Base-by-base conservation (phyloP, 1,140 invertebrate genomes). In the Mycetomoellerius zeteki region DNA sequence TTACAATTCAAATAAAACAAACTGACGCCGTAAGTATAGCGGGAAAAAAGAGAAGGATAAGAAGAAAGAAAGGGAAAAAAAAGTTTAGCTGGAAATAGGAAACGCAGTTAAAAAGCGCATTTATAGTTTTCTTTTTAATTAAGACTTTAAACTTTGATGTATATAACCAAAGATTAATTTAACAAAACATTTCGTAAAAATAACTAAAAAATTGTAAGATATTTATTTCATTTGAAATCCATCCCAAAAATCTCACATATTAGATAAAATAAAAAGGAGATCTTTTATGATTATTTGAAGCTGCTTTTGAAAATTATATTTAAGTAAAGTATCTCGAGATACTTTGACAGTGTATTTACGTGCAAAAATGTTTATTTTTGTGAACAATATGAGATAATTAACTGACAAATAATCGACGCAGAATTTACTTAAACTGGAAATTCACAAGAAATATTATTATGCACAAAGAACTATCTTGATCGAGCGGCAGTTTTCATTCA, bases 1-100 rank as follows among this genome's bases (percentile, higher is more conserved):
- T 78, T 78, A 78, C 43, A 65, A 8, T 77, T 47, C 19, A 64
- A 43, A 78, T 14, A 30, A 64, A 27, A 27, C 21, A n/a, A 47
- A 62, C 19, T n/a, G 16, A 21, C 4, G 10, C 6, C 19, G 8
- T n/a, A 37, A 58, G 21, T 24, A 82, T 0, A 30, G n/a, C 16
- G 14, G 6, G 3, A 58, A 30, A 37, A n/a, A 24, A 82, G 10
- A 60, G 8, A 56, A 24, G 8, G 60, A 64, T 6, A 0, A 14
- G 0, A 16, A 2, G 24, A 14, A 27, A 33, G 8, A 19, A 37
- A 21, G 33, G 12, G 5, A 56, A 56, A 5, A 54, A n/a, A 30
- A 81, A 14, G 10, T 21, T 14, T 16, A 5, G 7, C 6, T 69
- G 14, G 19, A 24, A 47, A 37, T 8, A 37, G 30, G 14, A 12